Evolutionary conservation across 2,888 invertebrate genomes (phyloP).

Genomic region (Philopedon plagiatum): DNA sequence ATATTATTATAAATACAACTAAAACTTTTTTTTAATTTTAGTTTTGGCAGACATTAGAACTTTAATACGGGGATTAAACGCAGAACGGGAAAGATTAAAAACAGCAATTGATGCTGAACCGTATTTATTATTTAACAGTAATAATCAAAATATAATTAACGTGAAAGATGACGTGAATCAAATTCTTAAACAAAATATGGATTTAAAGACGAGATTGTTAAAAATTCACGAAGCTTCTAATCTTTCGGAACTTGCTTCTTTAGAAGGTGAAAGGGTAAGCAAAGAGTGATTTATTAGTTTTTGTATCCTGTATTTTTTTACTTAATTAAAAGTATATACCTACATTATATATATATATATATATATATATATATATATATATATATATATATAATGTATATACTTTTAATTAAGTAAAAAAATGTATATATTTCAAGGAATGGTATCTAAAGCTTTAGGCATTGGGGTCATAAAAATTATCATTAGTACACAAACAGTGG

Average conservation of each 20-base stretch:
- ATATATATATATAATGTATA: too few relatives aligned
- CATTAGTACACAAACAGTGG: too few relatives aligned
- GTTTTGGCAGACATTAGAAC: conserved; percentile 71
- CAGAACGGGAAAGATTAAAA: conserved; percentile 76
- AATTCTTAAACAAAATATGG: conserved; percentile 83
- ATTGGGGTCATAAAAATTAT: too few relatives aligned
- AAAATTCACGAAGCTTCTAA: conserved; percentile 78
- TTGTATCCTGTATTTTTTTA: too few relatives aligned
- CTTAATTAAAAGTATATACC: too few relatives aligned
- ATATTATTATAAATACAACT: too few relatives aligned
- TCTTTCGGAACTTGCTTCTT: conserved; percentile 74
- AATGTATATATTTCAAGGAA: too few relatives aligned
- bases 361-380: too few relatives aligned
- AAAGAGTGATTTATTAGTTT: background rate
- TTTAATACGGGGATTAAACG: conserved; percentile 66
- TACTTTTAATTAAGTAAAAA: too few relatives aligned
- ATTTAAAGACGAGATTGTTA: conserved; percentile 76
- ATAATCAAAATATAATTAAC: conserved; percentile 68
- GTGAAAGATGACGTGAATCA: conserved; percentile 75
- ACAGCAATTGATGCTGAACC: conserved; percentile 72
- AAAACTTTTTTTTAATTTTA: conserved; percentile 54
- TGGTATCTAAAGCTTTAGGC: too few relatives aligned
- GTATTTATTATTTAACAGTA: conserved; percentile 60
- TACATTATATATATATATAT: too few relatives aligned
- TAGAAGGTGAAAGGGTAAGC: conserved; percentile 72